Base-by-base conservation (phyloP, 1,140 invertebrate species). In the Drosophila pseudoananassae region DNA sequence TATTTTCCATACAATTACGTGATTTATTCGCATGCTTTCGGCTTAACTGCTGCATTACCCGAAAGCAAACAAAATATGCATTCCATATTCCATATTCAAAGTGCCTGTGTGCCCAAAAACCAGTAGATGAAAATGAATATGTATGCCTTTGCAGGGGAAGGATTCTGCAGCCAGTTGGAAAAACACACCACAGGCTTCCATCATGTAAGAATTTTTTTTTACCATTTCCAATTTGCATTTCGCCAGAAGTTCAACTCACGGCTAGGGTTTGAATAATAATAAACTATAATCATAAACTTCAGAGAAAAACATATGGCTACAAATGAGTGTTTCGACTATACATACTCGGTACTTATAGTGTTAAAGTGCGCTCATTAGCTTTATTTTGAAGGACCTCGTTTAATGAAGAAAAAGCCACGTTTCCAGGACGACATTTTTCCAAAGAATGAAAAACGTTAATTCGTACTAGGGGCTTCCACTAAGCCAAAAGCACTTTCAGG, bases 1-100 rank as follows among this genome's bases (percentile, higher is more conserved):
- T 8, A 8, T 1, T 3, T 12, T 40, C 27, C 43, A 17, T 15
- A 17, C 69, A 72, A 63, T 74, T 63, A 74, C 52, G 49, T 47
- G 46, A 17, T 63, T 63, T 63, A 74, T 72, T 52, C 46, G 53
- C 29, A 38, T 20, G 68, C 46, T 63, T 66, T 40, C 12, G 31
- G 45, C 45, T 59, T 7, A 40, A 20, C 31, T 50, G 17, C 17
- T 29, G 31, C 59, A 64, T 55, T 66, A 50, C 38, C 46, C 58
- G 5, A 36, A 20, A n/a, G 43, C 31, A 47, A 54, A 47, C 50
- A 55, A 25, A 29, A 7, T 20, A 17, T 15, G 7, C 40, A 53
- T 20, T 47, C 60, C 45, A 23, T 23, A 45, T 7, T 33, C 38
- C 14, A 6, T 29, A 25, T 10, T 31, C 33, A 36, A 36, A 36